Conservation (phyloP, 1,140 invertebrate species). For the Dryas iulia region DNA sequence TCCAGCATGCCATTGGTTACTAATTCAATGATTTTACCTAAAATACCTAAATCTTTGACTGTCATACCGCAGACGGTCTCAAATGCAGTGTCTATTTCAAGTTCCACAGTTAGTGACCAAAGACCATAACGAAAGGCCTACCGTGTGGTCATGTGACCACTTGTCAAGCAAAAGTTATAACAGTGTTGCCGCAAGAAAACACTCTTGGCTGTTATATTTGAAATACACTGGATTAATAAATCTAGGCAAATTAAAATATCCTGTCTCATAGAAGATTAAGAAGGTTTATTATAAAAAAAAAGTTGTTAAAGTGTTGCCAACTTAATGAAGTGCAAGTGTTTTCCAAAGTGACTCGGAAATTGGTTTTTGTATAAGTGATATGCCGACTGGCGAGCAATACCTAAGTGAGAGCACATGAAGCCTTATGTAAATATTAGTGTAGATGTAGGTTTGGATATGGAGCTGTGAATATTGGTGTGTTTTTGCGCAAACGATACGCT, state of each 20-base stretch:
- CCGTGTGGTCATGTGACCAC: conserved; percentile 53
- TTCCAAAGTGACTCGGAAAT: not conserved
- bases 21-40: conserved; percentile 79
- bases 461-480: conserved; percentile 60
- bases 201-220: too few species aligned
- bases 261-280: not conserved
- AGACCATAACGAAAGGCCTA: conserved; percentile 66
- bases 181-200: not conserved
- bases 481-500: conserved; percentile 71
- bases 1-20: conserved; percentile 36
- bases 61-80: conserved; percentile 84
- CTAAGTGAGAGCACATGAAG: conserved; percentile 67
- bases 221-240: not conserved
- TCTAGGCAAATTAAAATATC: not conserved
- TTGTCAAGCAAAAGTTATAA: not conserved
- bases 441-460: conserved; percentile 44
- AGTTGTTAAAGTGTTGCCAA: not conserved
- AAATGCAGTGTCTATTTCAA: conserved; percentile 46
- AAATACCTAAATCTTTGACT: conserved; percentile 88
- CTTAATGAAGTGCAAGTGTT: not conserved
- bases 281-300: not conserved
- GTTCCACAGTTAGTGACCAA: conserved; percentile 26
- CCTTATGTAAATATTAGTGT: conserved; percentile 78
- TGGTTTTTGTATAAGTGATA: conserved; percentile 48
- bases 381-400: conserved; percentile 45